Evolutionary conservation across 2,113 vertebrate genomes (phyloP).

Genomic region (Siphamia tubifer): DNA sequence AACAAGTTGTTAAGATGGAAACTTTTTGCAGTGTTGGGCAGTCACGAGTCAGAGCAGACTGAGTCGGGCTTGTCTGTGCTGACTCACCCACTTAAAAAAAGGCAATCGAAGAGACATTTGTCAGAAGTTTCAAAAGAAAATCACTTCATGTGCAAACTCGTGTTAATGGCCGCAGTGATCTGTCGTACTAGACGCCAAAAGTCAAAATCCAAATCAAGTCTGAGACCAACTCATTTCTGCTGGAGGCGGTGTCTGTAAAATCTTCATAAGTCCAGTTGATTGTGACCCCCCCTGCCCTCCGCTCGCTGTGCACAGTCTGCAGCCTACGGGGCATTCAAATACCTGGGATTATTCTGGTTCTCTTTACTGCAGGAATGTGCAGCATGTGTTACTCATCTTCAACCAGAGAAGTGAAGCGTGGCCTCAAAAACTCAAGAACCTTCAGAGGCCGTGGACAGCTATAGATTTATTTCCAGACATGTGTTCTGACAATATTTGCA

Average conservation of each 20-base stretch:
- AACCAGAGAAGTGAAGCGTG: conserved; percentile 6
- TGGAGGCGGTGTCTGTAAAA: background rate
- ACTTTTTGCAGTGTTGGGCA: background rate
- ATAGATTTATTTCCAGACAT: too few species aligned
- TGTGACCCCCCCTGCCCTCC: background rate
- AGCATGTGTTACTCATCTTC: conserved; percentile 48
- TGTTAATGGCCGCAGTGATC: background rate
- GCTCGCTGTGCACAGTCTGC: conserved; percentile 5
- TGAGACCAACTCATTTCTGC: background rate
- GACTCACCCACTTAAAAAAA: conserved; percentile 35
- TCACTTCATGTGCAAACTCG: background rate
- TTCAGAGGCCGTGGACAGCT: too few species aligned
- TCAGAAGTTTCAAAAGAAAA: background rate
- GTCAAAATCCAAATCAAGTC: background rate
- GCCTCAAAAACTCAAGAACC: conserved; percentile 32
- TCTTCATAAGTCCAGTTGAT: conserved; percentile 12
- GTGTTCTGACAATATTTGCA: background rate
- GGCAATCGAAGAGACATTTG: conserved; percentile 2
- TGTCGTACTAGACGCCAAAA: background rate
- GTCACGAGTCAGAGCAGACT: conserved; percentile 48
- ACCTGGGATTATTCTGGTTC: conserved; percentile 49
- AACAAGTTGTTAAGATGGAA: background rate
- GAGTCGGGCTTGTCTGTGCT: background rate
- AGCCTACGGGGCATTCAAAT: conserved; percentile 5
- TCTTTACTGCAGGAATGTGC: conserved; percentile 55